A percentile compares a stretch with the other conserved stretches of the same genome.
phyloP scores from a whole-genome alignment of 2,888 invertebrate species.

The Lomographa bimaculata region DNA sequence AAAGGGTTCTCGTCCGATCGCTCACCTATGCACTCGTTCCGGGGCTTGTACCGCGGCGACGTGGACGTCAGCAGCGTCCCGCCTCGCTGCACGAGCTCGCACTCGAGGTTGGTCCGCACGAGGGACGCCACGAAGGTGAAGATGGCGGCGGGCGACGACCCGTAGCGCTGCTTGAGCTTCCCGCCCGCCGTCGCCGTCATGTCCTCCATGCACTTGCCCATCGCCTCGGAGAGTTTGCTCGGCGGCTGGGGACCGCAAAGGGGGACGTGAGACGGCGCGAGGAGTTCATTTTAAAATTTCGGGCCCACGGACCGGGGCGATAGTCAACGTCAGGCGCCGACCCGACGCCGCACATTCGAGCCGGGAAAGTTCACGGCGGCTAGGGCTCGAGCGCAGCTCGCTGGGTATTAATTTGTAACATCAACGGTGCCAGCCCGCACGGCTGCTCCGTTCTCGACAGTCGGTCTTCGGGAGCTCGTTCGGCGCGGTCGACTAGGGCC shows the following conservation, averaged over 20 bases:
- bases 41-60: slow-evolving; percentile 81
- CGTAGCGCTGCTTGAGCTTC: slow-evolving; percentile 89
- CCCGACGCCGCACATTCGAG: too few species aligned
- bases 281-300: too few species aligned
- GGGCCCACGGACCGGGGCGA: too few species aligned
- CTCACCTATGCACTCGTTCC: slow-evolving; percentile 50
- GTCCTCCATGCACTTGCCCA: slow-evolving; percentile 97
- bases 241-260: slow-evolving; percentile 73
- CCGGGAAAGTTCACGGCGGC: too few species aligned
- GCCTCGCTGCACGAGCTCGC: slow-evolving; percentile 95
- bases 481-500: too few species aligned
- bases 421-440: too few species aligned
- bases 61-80: slow-evolving; percentile 85
- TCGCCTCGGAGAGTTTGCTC: slow-evolving; percentile 91
- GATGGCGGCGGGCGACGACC: slow-evolving; percentile 80
- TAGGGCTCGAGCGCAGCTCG: too few species aligned
- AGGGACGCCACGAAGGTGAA: slow-evolving; percentile 95
- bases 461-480: too few species aligned
- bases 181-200: slow-evolving; percentile 94
- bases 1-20: not conserved
- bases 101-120: slow-evolving; percentile 95
- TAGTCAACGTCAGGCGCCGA: too few species aligned
- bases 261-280: too few species aligned
- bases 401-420: too few species aligned
- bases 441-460: too few species aligned